Percentiles rank a stretch among this genome's conserved stretches.
Evolutionary conservation across 2,888 invertebrate genomes (phyloP).

Genomic region (Pristionchus entomophagus): DNA sequence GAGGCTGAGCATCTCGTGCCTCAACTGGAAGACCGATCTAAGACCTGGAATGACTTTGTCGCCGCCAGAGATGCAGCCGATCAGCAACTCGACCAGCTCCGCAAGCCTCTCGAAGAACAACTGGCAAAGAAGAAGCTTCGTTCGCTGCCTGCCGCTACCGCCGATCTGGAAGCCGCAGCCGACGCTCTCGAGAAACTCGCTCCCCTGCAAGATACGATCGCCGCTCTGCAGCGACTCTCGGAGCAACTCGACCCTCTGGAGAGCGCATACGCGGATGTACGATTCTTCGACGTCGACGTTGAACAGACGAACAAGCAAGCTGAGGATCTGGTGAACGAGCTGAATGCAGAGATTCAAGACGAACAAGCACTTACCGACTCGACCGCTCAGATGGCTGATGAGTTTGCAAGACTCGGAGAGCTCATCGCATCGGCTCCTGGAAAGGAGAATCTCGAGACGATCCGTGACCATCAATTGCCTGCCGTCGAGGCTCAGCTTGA

Average conservation of each 20-base stretch:
- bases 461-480: constrained; percentile 38
- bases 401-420: constrained; percentile 51
- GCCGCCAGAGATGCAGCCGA: constrained; percentile 60
- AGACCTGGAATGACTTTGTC: constrained; percentile 61
- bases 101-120: constrained; percentile 50
- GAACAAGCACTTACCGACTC: constrained; percentile 60
- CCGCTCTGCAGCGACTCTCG: constrained; percentile 56
- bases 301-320: constrained; percentile 64
- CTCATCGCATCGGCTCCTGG: constrained; percentile 42
- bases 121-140: constrained; percentile 29
- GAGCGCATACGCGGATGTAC: constrained; percentile 62
- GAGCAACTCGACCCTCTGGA: constrained; percentile 59
- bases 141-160: constrained; percentile 6
- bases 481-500: constrained; percentile 33
- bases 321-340: constrained; percentile 58
- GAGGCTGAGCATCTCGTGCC: constrained; percentile 55
- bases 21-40: constrained; percentile 58
- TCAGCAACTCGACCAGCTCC: constrained; percentile 57
- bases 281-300: constrained; percentile 68
- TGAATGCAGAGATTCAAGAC: constrained; percentile 57
- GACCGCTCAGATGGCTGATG: constrained; percentile 56
- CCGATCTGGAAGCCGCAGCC: constrained; percentile 16
- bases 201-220: constrained; percentile 54
- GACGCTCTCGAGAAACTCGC: constrained; percentile 48
- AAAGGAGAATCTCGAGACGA: constrained; percentile 34